Evolutionary conservation across 30 jellyfish, hydroid and myxozoan genomes (phyloP).

Genomic region (Turritopsis dohrnii): DNA sequence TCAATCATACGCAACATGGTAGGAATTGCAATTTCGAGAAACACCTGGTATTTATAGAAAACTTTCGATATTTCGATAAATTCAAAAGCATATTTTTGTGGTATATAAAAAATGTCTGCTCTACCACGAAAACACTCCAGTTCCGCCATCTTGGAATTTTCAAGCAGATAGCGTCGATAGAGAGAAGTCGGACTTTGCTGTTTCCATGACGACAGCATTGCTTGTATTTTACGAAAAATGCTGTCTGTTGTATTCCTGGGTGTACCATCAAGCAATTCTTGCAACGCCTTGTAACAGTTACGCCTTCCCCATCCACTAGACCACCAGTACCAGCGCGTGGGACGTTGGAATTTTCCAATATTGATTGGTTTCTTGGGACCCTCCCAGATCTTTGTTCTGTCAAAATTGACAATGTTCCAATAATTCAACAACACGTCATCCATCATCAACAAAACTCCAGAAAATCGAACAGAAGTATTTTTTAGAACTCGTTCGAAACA

Average conservation of each 20-base stretch:
- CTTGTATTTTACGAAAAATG: constrained; percentile 14
- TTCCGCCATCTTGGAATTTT: constrained; percentile 39
- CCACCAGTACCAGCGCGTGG: constrained; percentile 94
- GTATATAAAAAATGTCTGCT: constrained; percentile 88
- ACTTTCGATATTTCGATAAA: constrained; percentile 60
- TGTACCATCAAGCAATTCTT: background rate
- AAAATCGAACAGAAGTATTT: constrained; percentile 5
- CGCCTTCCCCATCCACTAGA: constrained; percentile 73
- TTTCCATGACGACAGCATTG: background rate
- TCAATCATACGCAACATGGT: constrained; percentile 77
- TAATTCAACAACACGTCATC: constrained; percentile 80
- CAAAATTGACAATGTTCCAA: constrained; percentile 59
- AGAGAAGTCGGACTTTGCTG: background rate
- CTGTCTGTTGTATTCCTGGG: constrained; percentile 22
- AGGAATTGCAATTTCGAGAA: constrained; percentile 96
- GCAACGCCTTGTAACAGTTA: constrained; percentile 59
- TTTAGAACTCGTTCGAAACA: constrained; percentile 19
- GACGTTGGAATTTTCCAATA: constrained; percentile 45
- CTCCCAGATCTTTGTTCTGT: constrained; percentile 68
- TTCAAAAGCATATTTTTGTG: constrained; percentile 28
- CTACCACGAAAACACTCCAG: constrained; percentile 84
- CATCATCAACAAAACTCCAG: constrained; percentile 65
- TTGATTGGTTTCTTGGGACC: constrained; percentile 80
- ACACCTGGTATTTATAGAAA: constrained; percentile 67
- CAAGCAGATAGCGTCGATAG: background rate